Base-by-base conservation (phyloP, 1,140 invertebrate species). In the Palaemon carinicauda region DNA sequence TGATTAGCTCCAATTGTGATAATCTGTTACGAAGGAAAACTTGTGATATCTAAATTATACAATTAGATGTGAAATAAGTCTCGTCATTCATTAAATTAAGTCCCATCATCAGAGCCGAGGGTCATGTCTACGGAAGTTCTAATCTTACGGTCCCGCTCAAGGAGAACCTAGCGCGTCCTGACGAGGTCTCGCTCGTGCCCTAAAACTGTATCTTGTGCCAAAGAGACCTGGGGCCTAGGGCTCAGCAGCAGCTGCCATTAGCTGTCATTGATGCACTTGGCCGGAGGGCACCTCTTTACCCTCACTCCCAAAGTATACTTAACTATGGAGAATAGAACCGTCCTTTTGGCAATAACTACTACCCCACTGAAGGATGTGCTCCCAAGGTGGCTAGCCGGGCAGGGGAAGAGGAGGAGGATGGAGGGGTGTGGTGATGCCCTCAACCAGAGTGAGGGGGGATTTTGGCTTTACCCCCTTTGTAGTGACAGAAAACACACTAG, bases 301-400 rank as follows among this genome's bases (percentile, higher is more conserved):
- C 84, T 80, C 84, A 86, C 84, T 86, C 84, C 84, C 84, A 86
- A 86, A 86, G 84, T 86, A 86, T 86, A 86, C 84, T 86, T 86
- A 86, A 86, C 84, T 86, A 86, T 86, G 84, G 84, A 86, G 84
- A 86, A 86, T 86, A 86, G 84, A 86, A 86, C 84, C 84, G 84
- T 86, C 84, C 84, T 86, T 86, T 86, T 86, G 84, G 84, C 84
- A 86, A 86, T 86, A 86, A 86, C 84, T 86, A 69, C 65, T 69
- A 86, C 84, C 84, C 84, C 84, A 86, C 84, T 86, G 84, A 86
- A 86, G 84, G 84, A 86, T 86, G 84, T 86, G 84, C 84, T 86
- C 84, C 78, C 84, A 86, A 86, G 84, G 84, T 86, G 84, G 84
- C 84, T 86, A 75, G 84, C 84, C 84, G 84, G 84, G 84, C 84